Percentiles rank a stretch among this genome's conserved stretches.
phyloP scores from a whole-genome alignment of 1,140 invertebrate species.

The Drosophila subobscura region DNA sequence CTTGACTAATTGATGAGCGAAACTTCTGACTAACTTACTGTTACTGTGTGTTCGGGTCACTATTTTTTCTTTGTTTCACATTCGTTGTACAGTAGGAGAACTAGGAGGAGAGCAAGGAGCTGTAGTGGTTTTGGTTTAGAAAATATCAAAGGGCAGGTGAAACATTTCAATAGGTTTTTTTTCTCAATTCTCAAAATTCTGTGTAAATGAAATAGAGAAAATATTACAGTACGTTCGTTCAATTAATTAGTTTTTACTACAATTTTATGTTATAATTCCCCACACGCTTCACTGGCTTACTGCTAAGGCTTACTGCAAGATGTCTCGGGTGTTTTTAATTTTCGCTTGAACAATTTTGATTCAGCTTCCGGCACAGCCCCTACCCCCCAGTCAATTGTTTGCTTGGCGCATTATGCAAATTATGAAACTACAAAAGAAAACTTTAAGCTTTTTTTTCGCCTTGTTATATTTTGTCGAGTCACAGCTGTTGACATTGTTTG shows the following conservation, averaged over 20 bases:
- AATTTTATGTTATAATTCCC: background rate
- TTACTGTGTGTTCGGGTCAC: too few species aligned
- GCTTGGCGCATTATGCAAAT: constrained; percentile 52
- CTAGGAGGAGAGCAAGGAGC: too few species aligned
- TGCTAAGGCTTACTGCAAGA: constrained; percentile 28
- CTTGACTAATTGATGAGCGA: constrained; percentile 48
- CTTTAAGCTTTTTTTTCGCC: constrained; percentile 20
- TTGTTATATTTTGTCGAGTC: constrained; percentile 18
- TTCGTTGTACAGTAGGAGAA: too few species aligned
- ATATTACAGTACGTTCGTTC: too few species aligned
- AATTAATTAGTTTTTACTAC: too few species aligned
- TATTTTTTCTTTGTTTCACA: too few species aligned
- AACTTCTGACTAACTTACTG: constrained; percentile 1
- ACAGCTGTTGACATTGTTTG: constrained; percentile 35
- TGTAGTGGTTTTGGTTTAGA: too few species aligned
- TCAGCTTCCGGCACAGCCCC: constrained; percentile 3
- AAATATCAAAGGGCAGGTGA: too few species aligned
- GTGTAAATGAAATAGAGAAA: too few species aligned
- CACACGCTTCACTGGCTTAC: constrained; percentile 17
- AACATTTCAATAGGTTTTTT: too few species aligned
- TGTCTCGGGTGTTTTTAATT: constrained; percentile 53
- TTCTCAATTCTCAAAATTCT: too few species aligned
- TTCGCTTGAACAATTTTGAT: constrained; percentile 40
- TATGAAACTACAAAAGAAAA: constrained; percentile 49
- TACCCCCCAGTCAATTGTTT: constrained; percentile 34